Evolutionary conservation across 2,888 invertebrate species (phyloP).

Genomic region (Leucozona laternaria): DNA sequence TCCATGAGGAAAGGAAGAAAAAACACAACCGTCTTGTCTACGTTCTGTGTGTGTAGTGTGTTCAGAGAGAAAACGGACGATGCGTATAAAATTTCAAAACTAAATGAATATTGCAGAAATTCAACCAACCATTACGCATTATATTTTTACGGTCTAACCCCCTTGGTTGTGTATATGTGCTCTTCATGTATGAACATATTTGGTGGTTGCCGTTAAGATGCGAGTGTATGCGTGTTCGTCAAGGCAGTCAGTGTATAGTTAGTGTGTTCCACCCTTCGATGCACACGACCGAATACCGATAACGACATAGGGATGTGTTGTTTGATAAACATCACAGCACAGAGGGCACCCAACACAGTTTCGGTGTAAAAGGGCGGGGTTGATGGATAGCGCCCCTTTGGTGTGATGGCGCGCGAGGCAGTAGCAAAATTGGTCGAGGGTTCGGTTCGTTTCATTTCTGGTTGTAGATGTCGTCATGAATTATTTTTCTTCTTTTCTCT

Average conservation of each 20-base stretch:
- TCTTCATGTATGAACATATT: constrained; percentile 16
- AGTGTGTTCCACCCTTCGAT: constrained; percentile 48
- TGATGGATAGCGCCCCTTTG: constrained; percentile 39
- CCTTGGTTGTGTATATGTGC: constrained; percentile 54
- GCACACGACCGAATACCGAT: constrained; percentile 45
- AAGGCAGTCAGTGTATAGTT: background rate
- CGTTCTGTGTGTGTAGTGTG: constrained; percentile 24
- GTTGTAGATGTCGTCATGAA: constrained; percentile 3
- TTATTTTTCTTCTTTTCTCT: constrained; percentile 43
- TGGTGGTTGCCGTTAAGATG: background rate
- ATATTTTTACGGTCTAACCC: constrained; percentile 77
- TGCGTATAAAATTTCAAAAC: constrained; percentile 72
- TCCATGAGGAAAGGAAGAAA: constrained; percentile 42
- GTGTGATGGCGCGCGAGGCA: constrained; percentile 8
- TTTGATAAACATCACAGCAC: constrained; percentile 38
- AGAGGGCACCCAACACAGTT: constrained; percentile 16
- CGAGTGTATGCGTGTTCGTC: background rate
- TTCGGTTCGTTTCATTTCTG: background rate
- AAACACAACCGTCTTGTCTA: constrained; percentile 76
- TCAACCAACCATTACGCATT: constrained; percentile 77
- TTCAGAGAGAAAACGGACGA: constrained; percentile 65
- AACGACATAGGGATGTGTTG: constrained; percentile 49
- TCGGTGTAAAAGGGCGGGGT: constrained; percentile 60
- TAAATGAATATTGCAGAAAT: constrained; percentile 72
- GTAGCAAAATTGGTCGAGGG: background rate